Percentiles rank a stretch among this genome's conserved stretches.
Evolutionary conservation across 2,888 invertebrate species (phyloP).

Genomic region (Augochlorella aurata): DNA sequence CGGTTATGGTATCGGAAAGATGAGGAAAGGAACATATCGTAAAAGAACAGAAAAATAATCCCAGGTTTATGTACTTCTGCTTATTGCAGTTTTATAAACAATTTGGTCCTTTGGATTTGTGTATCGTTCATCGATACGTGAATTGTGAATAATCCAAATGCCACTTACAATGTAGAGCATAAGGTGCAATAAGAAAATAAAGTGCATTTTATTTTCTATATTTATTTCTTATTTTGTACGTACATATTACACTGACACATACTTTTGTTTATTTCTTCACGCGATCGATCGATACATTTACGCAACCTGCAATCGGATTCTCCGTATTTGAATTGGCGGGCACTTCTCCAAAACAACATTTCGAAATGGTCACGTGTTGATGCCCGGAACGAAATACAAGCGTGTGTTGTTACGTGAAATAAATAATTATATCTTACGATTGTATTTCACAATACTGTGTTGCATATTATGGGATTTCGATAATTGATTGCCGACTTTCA

Average conservation of each 20-base stretch:
- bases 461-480: constrained; percentile 5
- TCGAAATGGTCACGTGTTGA: constrained; percentile 40
- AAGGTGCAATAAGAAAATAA: constrained; percentile 60
- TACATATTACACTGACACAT: constrained; percentile 10
- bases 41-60: constrained; percentile 26
- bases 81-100: constrained; percentile 32
- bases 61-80: constrained; percentile 24
- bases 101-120: constrained; percentile 20
- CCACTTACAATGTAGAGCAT: constrained; percentile 46
- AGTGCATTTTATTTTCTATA: constrained; percentile 63
- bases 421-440: constrained; percentile 11
- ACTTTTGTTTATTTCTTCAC: neutral
- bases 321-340: constrained; percentile 21
- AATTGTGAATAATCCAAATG: constrained; percentile 31
- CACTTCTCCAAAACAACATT: constrained; percentile 9
- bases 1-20: constrained; percentile 13
- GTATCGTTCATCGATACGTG: constrained; percentile 23
- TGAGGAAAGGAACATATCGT: constrained; percentile 39
- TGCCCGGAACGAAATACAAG: constrained; percentile 21
- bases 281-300: neutral
- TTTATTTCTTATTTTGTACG: constrained; percentile 25
- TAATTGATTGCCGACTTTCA: neutral
- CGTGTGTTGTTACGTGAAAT: constrained; percentile 30
- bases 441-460: constrained; percentile 4
- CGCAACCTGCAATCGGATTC: neutral